phyloP scores from a whole-genome alignment of 1,140 invertebrate species.

The Pectinophora gossypiella region DNA sequence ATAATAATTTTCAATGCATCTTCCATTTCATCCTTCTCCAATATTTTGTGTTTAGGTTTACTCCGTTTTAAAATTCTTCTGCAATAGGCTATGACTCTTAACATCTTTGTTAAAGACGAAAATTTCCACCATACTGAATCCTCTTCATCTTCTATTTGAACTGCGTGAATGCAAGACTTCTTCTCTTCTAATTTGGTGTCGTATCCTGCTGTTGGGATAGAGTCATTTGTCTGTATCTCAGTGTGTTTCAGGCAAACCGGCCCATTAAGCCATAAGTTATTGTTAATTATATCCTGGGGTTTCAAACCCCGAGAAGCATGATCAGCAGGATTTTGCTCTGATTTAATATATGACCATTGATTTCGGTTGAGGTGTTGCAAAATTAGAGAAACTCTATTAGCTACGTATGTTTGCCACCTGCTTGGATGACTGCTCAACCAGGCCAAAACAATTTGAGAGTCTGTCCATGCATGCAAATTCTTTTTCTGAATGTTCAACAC shows the following conservation, averaged over 20 bases:
- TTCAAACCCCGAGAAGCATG: constrained; percentile 19
- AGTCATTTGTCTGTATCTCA: constrained; percentile 5
- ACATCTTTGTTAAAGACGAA: constrained; percentile 21
- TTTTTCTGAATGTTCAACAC: constrained; percentile 33
- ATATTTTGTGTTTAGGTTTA: no score
- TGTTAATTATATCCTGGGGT: constrained; percentile 9
- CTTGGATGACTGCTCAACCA: no score
- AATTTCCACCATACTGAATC: constrained; percentile 19
- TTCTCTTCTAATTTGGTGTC: constrained; percentile 21
- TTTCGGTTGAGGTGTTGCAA: constrained; percentile 22
- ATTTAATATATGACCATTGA: constrained; percentile 41
- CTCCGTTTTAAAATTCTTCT: constrained; percentile 17
- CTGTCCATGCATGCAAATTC: constrained; percentile 44
- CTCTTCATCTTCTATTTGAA: background rate
- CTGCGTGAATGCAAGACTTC: constrained; percentile 9
- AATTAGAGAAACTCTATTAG: constrained; percentile 54
- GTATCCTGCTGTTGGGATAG: background rate
- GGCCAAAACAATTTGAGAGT: constrained; percentile 52
- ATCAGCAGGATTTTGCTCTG: constrained; percentile 23
- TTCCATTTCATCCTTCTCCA: constrained; percentile 13
- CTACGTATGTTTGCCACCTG: constrained; percentile 45
- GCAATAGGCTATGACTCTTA: constrained; percentile 23
- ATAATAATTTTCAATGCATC: constrained; percentile 1
- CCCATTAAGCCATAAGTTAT: constrained; percentile 19
- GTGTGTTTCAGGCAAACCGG: constrained; percentile 14